A percentile compares a stretch with the other conserved stretches of the same genome.
phyloP scores from a whole-genome alignment of 2,797 vertebrate genomes.

The Leptoclinus maculatus region DNA sequence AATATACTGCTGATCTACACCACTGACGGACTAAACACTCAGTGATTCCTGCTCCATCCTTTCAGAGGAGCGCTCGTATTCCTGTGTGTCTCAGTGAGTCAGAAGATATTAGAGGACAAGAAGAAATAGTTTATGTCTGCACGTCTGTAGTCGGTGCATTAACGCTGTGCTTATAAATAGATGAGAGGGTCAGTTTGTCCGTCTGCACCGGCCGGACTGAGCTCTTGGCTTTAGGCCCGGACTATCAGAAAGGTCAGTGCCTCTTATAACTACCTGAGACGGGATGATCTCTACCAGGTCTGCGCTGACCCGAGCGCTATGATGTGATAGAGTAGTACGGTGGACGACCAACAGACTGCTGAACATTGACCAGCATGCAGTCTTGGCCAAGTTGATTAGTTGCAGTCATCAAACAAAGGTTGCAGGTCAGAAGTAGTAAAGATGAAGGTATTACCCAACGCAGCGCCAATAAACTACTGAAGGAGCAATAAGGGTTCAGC shows the following conservation, averaged over 20 bases:
- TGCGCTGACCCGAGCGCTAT: neutral
- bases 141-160: conserved; percentile 15
- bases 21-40: neutral
- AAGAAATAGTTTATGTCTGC: neutral
- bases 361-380: conserved; percentile 39
- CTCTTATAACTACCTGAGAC: conserved; percentile 43
- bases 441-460: conserved; percentile 33
- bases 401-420: neutral
- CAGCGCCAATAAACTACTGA: neutral
- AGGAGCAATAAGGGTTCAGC: neutral
- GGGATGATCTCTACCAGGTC: neutral
- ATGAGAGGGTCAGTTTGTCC: conserved; percentile 46
- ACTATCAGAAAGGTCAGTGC: conserved; percentile 67
- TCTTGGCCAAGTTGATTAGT: neutral
- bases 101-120: neutral
- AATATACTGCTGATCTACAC: neutral
- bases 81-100: neutral
- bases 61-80: too few species aligned
- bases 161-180: conserved; percentile 59
- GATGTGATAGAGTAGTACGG: too few species aligned
- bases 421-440: conserved; percentile 25
- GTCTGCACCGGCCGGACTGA: conserved; percentile 21
- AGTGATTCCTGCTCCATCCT: too few species aligned
- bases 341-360: neutral
- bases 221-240: conserved; percentile 57